Base-by-base conservation (phyloP, 2,888 invertebrate species). In the Exephanes ischioxanthus region DNA sequence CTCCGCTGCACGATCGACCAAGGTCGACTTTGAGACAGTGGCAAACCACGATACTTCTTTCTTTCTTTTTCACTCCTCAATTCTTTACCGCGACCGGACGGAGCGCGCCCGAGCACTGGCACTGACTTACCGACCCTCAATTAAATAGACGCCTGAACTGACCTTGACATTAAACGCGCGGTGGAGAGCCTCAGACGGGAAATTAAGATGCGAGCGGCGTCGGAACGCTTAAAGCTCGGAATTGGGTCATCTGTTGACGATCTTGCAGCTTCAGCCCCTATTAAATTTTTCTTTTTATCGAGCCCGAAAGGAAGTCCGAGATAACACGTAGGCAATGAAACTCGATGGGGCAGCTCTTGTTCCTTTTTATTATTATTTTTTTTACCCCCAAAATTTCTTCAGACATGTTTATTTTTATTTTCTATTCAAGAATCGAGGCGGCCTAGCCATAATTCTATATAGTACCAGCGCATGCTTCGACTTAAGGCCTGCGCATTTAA, bases 151-250 rank as follows among this genome's bases (percentile, higher is more conserved):
- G 53, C 61, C 55, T 45, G 48, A 7, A 14, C 82, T 79, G 79
- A 79, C 85, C 82, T 85, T 82, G 85, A 76, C 85, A 85, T 85
- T 85, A 76, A 76, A 75, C 53, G 53, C 66, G 73, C 55, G 73
- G 67, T 2, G 16, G 53, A 55, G 67, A 72, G 37, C 51, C 81
- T 85, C 58, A 70, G 71, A 58, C 82, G 48, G 67, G 85, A 82
- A 82, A 85, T 82, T 79, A 82, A 63, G 79, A 81, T 82, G 73
- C 30, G 66, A 51, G 67, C 66, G 41, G 61, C 33, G 55, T 63
- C 66, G 66, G 67, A 82, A 76, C 55, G 48, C 61, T 78, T 78
- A 26, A n/a, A 48, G 75, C 58, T 72, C 53, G 61, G 9, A 75
- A 30, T 68, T 83, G 55, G 66, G 55, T 80, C 72, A 53, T 37